Evolutionary conservation across 2,113 vertebrate species (phyloP).

Genomic region (pig (Sus scrofa)): T2T-Sscrofa CM000813.6:91860001-91860500

Average conservation of each 20-base stretch:
- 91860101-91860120: constrained; percentile 34
- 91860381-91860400: background rate
- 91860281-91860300: background rate
- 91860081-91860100: background rate
- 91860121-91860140: background rate
- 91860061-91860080: constrained; percentile 64
- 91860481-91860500: background rate
- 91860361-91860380: background rate
- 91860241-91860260: constrained; percentile 28
- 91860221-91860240: background rate
- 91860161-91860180: constrained; percentile 67
- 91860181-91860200: background rate
- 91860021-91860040: constrained; percentile 37
- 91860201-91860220: background rate
- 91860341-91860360: background rate
- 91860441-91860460: constrained; percentile 6
- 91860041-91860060: background rate
- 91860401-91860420: background rate
- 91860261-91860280: background rate
- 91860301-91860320: background rate
- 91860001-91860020: constrained; percentile 16
- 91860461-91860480: background rate
- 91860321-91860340: background rate
- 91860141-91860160: constrained; percentile 19
- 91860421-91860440: background rate